These are phyloP conservation scores for Chaetorhynchus papuensis DNA, from an alignment of 2,113 vertebrate genomes.

Conservation along the genomic window DNA sequence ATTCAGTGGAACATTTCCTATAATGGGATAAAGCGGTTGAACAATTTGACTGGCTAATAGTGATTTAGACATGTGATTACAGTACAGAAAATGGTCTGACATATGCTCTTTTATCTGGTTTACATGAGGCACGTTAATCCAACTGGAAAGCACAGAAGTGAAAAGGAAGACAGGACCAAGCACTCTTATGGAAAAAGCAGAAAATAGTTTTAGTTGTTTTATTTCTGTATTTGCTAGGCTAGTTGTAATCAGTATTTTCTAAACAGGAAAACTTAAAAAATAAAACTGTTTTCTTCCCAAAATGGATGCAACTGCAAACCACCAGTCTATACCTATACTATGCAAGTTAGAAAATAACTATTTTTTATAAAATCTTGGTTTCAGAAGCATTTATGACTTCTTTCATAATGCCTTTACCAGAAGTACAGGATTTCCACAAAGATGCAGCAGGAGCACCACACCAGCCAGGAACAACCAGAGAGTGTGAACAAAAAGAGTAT, in stretches of 20 bases:
- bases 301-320: background rate
- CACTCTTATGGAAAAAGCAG: background rate
- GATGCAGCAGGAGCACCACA: background rate
- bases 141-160: slow-evolving; percentile 5
- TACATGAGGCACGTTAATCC: slow-evolving; percentile 48
- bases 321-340: background rate
- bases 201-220: background rate
- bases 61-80: slow-evolving; percentile 62
- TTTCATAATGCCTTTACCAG: background rate
- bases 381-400: background rate
- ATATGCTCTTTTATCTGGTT: slow-evolving; percentile 61
- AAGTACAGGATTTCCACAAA: background rate
- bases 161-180: background rate
- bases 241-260: background rate
- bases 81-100: slow-evolving; percentile 57
- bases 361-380: background rate
- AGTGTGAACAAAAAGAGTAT: background rate
- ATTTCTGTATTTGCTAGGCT: background rate
- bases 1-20: slow-evolving; percentile 47
- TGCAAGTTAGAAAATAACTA: background rate
- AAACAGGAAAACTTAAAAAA: background rate
- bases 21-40: slow-evolving; percentile 53
- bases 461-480: background rate
- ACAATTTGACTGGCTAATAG: slow-evolving; percentile 60
- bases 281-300: background rate